Percentiles rank a stretch among this genome's conserved stretches.
These are phyloP conservation scores for Gambelia wislizenii DNA, from an alignment of 2,797 vertebrate genomes.

Conservation along the genomic window DNA sequence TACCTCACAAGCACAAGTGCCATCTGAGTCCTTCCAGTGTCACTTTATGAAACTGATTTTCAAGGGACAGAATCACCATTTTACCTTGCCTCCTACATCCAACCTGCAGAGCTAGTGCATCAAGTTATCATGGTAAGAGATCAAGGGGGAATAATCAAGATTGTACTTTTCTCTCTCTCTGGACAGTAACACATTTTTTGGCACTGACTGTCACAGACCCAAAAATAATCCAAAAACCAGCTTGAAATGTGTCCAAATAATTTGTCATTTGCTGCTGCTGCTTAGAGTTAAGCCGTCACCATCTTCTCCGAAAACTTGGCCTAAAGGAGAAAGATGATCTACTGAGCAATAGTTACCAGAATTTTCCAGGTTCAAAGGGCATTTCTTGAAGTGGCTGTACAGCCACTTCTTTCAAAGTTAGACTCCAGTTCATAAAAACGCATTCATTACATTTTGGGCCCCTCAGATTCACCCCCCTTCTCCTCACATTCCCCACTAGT, in stretches of 20 bases:
- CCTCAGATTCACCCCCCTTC: no score
- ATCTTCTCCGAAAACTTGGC: not conserved
- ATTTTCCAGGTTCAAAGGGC: not conserved
- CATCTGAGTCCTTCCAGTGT: no score
- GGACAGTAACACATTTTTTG: not conserved
- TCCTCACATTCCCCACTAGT: not conserved
- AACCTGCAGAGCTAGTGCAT: not conserved
- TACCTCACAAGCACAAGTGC: not conserved
- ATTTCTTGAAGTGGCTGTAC: not conserved
- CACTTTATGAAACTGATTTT: no score
- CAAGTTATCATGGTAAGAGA: not conserved
- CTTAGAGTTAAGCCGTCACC: not conserved
- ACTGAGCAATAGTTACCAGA: not conserved
- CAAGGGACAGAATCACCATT: not conserved
- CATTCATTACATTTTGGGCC: not conserved
- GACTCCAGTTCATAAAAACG: not conserved
- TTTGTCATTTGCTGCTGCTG: no score
- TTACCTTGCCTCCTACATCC: not conserved
- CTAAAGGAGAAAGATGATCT: not conserved
- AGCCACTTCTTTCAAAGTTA: not conserved
- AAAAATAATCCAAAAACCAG: not conserved
- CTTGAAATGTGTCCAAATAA: not conserved
- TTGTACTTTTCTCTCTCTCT: not conserved
- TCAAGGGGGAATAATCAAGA: not conserved
- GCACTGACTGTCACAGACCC: no score